Conservation (phyloP, 2,113 vertebrate species). For the Aptenodytes patagonicus region DNA sequence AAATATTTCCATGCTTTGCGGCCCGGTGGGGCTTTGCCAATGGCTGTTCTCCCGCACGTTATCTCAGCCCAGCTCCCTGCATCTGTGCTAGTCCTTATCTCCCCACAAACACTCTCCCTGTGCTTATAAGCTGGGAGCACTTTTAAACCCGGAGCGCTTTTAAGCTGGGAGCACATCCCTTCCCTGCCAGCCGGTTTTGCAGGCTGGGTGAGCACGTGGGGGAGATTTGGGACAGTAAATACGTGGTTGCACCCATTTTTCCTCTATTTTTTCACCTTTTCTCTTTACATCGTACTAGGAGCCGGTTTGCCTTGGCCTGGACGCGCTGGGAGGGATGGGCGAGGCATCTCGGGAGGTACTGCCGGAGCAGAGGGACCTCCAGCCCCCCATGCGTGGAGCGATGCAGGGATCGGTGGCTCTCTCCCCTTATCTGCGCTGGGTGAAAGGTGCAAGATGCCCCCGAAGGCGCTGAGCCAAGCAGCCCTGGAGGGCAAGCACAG, state of each 20-base stretch:
- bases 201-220: background rate
- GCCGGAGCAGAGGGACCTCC: background rate
- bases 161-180: background rate
- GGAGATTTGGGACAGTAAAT: background rate
- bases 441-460: background rate
- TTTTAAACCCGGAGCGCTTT: background rate
- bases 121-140: background rate
- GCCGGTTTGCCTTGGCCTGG: background rate
- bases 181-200: background rate
- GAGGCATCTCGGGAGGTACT: background rate
- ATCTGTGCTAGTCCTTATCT: background rate
- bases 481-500: background rate
- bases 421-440: background rate
- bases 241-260: fast-evolving
- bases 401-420: background rate
- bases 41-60: background rate
- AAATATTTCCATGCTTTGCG: background rate
- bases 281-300: background rate
- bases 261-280: fast-evolving
- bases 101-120: background rate
- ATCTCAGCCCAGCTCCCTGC: background rate
- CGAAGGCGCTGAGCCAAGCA: background rate
- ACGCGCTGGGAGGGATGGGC: background rate
- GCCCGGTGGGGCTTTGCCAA: background rate
- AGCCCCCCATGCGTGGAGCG: fast-evolving